Evolutionary conservation across 1,140 invertebrate species (phyloP), one percentile per base, ranked within the genome.

Genomic region (Argopecten irradians): DNA sequence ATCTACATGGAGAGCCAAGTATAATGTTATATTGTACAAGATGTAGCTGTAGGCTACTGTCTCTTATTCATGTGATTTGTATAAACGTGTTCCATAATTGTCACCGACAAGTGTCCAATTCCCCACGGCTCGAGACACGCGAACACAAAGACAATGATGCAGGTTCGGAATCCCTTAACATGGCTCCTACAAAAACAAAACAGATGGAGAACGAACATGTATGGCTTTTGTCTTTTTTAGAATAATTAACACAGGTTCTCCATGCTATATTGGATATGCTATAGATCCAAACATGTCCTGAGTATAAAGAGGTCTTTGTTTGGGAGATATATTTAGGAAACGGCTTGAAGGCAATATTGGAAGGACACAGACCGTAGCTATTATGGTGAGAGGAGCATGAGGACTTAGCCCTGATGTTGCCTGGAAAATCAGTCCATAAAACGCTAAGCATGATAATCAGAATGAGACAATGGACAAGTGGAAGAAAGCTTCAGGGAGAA

Each of bases 21-120:
- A 39, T 8, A 8, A 39, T 8, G 36, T 46, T 16, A 22, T 28
- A 71, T 16, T 71, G 8, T 71, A 71, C 14, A 28, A 71, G 43
- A 71, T 5, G 5, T 71, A 3, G 55, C 55, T 71, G 55, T n/a
- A 71, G 55, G 55, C 22, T 16, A 28, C 43, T 19, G 13, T 16
- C 28, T n/a, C 55, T 11, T 5, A 71, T 71, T n/a, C n/a, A 28
- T 71, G 22, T 28, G 55, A 71, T 71, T 71, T n/a, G 55, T 71
- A 71, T 71, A 28, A 71, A 71, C 5, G 8, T 71, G 55, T 71
- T 16, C 55, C 28, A 71, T 71, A 71, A 71, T 71, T 71, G 55
- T 71, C 55, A 71, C 55, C 11, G 55, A 71, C 55, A 71, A 71
- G 55, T 71, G 55, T 71, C 55, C 55, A 71, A 71, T 71, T 28